These are phyloP conservation scores for Phoeniculus purpureus DNA, from an alignment of 2,797 vertebrate species.

Conservation along the genomic window DNA sequence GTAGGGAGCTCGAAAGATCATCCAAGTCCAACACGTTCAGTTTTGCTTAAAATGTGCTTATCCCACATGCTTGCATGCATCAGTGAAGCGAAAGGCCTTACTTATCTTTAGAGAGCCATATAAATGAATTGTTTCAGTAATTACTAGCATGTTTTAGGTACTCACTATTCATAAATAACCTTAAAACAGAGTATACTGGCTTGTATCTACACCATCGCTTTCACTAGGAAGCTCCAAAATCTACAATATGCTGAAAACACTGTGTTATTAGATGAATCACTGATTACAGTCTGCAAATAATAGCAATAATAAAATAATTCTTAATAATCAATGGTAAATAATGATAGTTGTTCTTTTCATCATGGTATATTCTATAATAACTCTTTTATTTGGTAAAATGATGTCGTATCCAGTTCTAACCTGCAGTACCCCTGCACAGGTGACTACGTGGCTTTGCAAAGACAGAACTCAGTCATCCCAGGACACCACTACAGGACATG, in stretches of 20 bases:
- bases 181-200: not conserved
- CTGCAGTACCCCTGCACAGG: not conserved
- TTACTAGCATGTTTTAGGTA: not conserved
- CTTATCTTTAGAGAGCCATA: not conserved
- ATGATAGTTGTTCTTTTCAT: not conserved
- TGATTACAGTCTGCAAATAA: not conserved
- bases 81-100: not conserved
- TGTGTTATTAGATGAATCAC: not conserved
- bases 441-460: not conserved
- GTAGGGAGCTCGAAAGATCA: too few relatives aligned
- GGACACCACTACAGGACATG: not conserved
- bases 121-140: not conserved
- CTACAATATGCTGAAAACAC: not conserved
- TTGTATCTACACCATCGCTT: not conserved
- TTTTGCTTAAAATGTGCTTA: not conserved
- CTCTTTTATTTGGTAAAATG: not conserved
- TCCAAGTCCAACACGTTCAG: not conserved
- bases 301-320: not conserved
- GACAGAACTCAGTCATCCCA: not conserved
- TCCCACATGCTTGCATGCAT: not conserved
- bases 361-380: not conserved
- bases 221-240: not conserved
- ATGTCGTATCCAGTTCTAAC: not conserved
- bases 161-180: not conserved
- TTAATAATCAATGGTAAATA: not conserved